Percentiles rank a stretch among this genome's conserved stretches.
Evolutionary conservation across 2,888 invertebrate genomes (phyloP).

Genomic region (Zygaena filipendulae): DNA sequence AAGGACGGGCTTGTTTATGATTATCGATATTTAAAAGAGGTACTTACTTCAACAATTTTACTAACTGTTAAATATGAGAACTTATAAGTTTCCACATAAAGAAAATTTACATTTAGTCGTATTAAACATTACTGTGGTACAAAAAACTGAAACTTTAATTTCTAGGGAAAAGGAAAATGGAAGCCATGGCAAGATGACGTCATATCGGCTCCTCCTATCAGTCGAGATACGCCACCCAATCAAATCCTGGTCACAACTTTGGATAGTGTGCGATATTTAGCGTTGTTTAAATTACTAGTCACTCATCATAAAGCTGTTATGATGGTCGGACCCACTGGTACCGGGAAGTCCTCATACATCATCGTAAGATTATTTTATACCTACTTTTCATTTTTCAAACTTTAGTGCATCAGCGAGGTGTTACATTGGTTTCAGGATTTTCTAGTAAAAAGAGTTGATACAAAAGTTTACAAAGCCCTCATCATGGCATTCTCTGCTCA

Average conservation of each 20-base stretch:
- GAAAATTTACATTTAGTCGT: no score
- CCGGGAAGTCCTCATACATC: slow-evolving; percentile 93
- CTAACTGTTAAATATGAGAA: no score
- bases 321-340: slow-evolving; percentile 94
- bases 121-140: no score
- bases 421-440: slow-evolving; percentile 69
- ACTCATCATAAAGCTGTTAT: slow-evolving; percentile 86
- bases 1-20: slow-evolving; percentile 87
- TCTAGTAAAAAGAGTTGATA: slow-evolving; percentile 82
- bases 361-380: no score
- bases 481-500: slow-evolving; percentile 95
- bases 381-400: no score
- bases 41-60: slow-evolving; percentile 37
- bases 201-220: slow-evolving; percentile 78
- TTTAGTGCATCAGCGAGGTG: not conserved
- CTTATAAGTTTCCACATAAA: no score
- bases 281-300: slow-evolving; percentile 82
- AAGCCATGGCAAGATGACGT: slow-evolving; percentile 91
- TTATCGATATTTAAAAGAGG: slow-evolving; percentile 91
- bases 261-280: slow-evolving; percentile 87
- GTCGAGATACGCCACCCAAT: slow-evolving; percentile 91
- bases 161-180: slow-evolving; percentile 90
- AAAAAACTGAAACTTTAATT: no score
- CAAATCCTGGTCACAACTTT: slow-evolving; percentile 95
- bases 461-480: slow-evolving; percentile 81